These are phyloP conservation scores for Zalophus californianus DNA, from an alignment of 2,797 vertebrate species.

Conservation along the genomic window DNA sequence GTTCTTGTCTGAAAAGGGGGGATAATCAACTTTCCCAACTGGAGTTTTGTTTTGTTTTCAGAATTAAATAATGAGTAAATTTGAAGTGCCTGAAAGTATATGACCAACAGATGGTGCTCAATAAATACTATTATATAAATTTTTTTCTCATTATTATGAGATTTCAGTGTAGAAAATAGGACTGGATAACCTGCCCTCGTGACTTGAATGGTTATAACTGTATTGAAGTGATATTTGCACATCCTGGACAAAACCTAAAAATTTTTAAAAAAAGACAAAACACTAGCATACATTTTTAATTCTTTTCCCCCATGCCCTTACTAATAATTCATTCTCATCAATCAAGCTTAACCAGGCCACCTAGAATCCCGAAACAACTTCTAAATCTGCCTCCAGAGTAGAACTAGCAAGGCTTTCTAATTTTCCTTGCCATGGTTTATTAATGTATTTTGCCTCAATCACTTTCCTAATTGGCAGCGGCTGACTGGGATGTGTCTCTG, in stretches of 20 bases:
- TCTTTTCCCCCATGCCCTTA: not conserved
- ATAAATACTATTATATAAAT: not conserved
- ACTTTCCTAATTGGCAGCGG: conserved; percentile 57
- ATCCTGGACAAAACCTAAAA: not conserved
- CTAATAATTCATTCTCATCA: not conserved
- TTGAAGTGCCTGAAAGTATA: not conserved
- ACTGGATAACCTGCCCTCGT: not conserved
- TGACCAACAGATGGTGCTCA: not conserved
- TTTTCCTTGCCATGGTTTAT: conserved; percentile 48
- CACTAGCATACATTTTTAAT: not conserved
- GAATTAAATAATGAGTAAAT: conserved; percentile 10
- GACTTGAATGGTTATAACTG: not conserved
- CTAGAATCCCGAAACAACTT: conserved; percentile 23
- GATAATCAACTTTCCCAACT: not conserved
- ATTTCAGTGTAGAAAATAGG: not conserved
- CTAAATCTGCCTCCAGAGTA: not conserved
- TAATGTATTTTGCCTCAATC: conserved; percentile 58
- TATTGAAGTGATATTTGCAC: not conserved
- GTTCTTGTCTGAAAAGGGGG: not conserved
- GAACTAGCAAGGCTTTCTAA: not conserved
- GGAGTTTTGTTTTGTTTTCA: not conserved
- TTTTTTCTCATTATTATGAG: not conserved
- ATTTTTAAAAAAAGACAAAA: not conserved
- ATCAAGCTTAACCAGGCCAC: not conserved
- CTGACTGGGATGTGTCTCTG: not conserved